Conservation (phyloP, 2,113 vertebrate genomes). For the Lutjanus erythropterus region DNA sequence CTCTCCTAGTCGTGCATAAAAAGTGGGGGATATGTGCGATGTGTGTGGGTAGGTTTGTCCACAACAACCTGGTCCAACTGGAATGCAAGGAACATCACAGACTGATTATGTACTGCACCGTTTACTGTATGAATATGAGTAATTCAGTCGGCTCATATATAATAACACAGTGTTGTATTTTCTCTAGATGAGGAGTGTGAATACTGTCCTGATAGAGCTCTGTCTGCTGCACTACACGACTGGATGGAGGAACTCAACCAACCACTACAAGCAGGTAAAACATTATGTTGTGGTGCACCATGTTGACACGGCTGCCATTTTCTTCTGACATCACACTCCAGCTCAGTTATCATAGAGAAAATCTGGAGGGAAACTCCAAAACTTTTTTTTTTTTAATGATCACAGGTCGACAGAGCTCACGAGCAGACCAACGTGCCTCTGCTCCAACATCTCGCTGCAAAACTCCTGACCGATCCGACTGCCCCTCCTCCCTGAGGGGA, state of each 20-base stretch:
- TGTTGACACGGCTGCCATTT: too few species aligned
- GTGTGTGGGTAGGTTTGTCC: not conserved
- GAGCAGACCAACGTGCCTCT: conserved; percentile 73
- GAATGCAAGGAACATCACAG: not conserved
- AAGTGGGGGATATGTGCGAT: not conserved
- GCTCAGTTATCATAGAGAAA: too few species aligned
- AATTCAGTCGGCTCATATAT: not conserved
- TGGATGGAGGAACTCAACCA: conserved; percentile 90
- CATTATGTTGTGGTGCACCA: not conserved
- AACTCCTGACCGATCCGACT: conserved; percentile 69
- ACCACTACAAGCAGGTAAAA: conserved; percentile 85
- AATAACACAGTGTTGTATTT: conserved; percentile 20
- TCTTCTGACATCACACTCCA: too few species aligned
- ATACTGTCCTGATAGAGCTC: conserved; percentile 87
- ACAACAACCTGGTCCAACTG: not conserved
- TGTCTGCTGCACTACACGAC: conserved; percentile 85
- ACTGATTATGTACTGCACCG: not conserved
- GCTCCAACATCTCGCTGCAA: conserved; percentile 61
- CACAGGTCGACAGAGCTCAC: conserved; percentile 79
- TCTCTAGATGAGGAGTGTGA: conserved; percentile 74
- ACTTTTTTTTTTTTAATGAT: not conserved
- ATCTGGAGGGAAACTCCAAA: too few species aligned
- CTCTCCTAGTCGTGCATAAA: not conserved
- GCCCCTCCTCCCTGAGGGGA: conserved; percentile 59
- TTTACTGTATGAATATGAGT: conserved; percentile 5